These are phyloP conservation scores for Laterallus jamaicensis DNA, from an alignment of 2,113 vertebrate genomes.

Conservation along the genomic window DNA sequence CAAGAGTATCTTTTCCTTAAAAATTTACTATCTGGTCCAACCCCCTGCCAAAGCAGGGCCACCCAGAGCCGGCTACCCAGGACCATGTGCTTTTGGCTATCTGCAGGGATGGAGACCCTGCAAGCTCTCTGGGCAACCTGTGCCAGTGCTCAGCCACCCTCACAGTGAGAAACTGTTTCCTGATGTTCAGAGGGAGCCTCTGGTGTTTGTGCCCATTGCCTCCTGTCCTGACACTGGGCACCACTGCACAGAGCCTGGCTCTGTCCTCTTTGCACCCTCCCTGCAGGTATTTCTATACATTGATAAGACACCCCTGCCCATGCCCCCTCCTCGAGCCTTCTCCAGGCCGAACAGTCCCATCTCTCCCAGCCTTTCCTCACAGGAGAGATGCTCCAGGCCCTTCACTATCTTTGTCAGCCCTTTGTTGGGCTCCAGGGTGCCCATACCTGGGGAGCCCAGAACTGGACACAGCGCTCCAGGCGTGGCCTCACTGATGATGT, in stretches of 20 bases:
- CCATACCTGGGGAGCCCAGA: neutral
- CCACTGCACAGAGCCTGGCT: neutral
- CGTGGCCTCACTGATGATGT: neutral
- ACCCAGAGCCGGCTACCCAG: no score
- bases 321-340: neutral
- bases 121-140: no score
- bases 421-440: fast-evolving
- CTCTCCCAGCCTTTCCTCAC: neutral
- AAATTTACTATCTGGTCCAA: no score
- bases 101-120: no score
- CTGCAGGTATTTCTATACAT: neutral
- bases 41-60: no score
- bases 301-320: neutral
- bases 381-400: neutral
- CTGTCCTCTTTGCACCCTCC: neutral
- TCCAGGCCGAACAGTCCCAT: neutral
- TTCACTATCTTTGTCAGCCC: neutral
- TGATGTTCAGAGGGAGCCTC: neutral
- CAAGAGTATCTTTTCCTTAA: no score
- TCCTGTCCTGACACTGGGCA: neutral
- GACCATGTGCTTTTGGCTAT: no score
- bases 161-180: no score
- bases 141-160: no score
- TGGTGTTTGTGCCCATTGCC: neutral
- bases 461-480: fast-evolving